These are phyloP conservation scores for Xanthia icteritia DNA, from an alignment of 2,888 invertebrate genomes.

Conservation along the genomic window DNA sequence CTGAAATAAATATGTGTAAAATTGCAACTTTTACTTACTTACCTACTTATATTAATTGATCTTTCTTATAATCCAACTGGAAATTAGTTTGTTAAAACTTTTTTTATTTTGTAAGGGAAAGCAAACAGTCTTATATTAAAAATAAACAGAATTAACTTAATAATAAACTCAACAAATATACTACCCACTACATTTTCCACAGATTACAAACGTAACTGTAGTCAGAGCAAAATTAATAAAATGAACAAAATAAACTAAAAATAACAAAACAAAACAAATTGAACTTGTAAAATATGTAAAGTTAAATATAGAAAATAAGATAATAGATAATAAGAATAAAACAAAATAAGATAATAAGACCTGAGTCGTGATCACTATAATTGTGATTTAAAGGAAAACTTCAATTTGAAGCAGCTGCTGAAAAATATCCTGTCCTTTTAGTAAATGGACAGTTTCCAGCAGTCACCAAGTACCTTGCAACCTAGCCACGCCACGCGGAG, in stretches of 20 bases:
- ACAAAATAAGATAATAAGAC: too few species aligned
- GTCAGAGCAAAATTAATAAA: too few species aligned
- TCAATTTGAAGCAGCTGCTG: neutral
- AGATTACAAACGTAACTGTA: too few species aligned
- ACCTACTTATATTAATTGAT: neutral
- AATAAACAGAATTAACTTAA: too few species aligned
- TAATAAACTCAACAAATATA: too few species aligned
- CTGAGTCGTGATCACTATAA: neutral
- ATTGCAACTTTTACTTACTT: neutral
- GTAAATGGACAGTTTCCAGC: neutral
- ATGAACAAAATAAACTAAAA: too few species aligned
- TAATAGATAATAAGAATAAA: too few species aligned
- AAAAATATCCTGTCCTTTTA: neutral
- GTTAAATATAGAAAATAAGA: too few species aligned
- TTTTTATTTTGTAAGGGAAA: too few species aligned
- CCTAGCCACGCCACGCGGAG: neutral
- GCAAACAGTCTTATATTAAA: too few species aligned
- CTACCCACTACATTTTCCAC: too few species aligned
- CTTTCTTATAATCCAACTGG: neutral
- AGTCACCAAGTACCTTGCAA: neutral
- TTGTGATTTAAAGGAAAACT: neutral
- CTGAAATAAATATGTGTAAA: neutral
- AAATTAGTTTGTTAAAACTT: neutral
- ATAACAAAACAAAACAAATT: too few species aligned
- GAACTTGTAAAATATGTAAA: neutral